Evolutionary conservation across 2,113 vertebrate species (phyloP).

Genomic region (Lethenteron camtschaticum): DNA sequence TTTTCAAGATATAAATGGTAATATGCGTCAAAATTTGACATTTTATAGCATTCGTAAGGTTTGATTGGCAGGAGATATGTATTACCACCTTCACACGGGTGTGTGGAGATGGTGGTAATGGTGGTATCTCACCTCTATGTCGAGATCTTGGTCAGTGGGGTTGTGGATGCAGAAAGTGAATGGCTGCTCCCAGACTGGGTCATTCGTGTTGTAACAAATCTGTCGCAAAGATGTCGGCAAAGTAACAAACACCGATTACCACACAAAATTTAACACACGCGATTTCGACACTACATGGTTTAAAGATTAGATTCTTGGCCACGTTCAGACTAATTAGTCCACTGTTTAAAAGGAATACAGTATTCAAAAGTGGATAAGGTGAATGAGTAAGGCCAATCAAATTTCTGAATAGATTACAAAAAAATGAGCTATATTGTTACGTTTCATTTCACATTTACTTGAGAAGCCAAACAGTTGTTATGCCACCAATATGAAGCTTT

Average conservation of each 20-base stretch:
- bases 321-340: not conserved
- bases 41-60: too few species aligned
- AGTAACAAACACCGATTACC: not conserved
- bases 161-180: constrained; percentile 86
- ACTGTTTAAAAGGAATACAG: not conserved
- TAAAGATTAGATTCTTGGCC: not conserved
- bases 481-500: too few species aligned
- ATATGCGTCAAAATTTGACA: too few species aligned
- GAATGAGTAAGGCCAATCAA: too few species aligned
- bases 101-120: too few species aligned
- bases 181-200: constrained; percentile 78
- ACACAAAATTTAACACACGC: not conserved
- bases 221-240: constrained; percentile 13
- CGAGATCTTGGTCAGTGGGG: constrained; percentile 56
- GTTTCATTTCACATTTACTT: too few species aligned
- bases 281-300: not conserved
- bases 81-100: too few species aligned
- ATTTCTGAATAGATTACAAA: too few species aligned
- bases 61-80: too few species aligned
- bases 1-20: too few species aligned
- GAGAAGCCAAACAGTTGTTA: too few species aligned
- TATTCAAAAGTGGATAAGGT: not conserved
- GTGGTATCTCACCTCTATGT: constrained; percentile 45
- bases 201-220: constrained; percentile 67
- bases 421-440: too few species aligned